Evolutionary conservation across 2,888 invertebrate species (phyloP), one percentile per base, ranked within the genome.

Genomic region (Sussaba pulchella): DNA sequence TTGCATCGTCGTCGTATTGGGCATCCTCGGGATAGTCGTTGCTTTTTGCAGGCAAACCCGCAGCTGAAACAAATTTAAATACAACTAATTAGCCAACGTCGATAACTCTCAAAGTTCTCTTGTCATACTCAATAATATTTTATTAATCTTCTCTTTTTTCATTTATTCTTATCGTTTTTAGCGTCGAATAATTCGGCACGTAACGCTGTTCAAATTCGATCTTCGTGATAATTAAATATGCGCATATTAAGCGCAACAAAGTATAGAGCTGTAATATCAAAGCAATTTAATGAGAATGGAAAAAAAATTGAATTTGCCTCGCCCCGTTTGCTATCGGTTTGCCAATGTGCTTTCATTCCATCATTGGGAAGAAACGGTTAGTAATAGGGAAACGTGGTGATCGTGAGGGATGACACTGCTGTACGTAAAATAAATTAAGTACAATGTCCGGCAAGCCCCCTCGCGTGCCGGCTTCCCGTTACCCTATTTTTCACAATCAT

Each of bases 21-120:
- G 81, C 84, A 3, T 67, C 72, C 0, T 70, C 76, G 1, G 41
- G 59, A 21, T 83, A 78, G n/a, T 79, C 79, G 17, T 81, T 6
- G 1, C 6, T 59, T 12, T 45, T 76, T 81, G 74, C 70, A 81
- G 89, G 88, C 74, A 85, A 84, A 50, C 86, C 85, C 31, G 82
- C 71, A 39, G 72, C 89, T 89, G 81, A 21, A 89, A 87, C 39
- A 57, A 57, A 26, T 5, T 6, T 2, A 31, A 31, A 31, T 31
- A 31, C 31, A 31, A 31, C 31, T 5, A 31, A 31, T 31, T 31
- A 31, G 6, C 4, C 31, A 31, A 31, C 31, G 2, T 2, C 31
- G 6, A 6, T 31, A 31, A 31, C n/a, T 31, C 31, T 31, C 31
- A 31, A 31, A 31, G 4, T 5, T 31, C 31, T 2, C 2, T 31